Conservation (phyloP, 2,797 vertebrate species). For the Rhadinocentrus ornatus region DNA sequence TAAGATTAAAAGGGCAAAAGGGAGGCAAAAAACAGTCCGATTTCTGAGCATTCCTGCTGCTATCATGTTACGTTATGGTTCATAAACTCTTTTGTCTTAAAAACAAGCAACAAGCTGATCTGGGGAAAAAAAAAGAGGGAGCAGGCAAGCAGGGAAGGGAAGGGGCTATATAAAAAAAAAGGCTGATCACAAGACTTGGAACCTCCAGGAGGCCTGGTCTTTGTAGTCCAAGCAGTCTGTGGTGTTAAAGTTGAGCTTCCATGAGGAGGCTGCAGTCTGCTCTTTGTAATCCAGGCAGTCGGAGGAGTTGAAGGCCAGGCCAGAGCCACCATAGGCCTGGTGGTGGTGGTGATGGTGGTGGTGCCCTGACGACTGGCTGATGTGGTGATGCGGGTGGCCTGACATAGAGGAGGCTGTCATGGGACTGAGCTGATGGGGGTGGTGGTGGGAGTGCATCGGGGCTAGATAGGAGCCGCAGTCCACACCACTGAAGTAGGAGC, state of each 20-base stretch:
- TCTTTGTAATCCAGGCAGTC: slow-evolving; percentile 99
- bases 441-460: slow-evolving; percentile 97
- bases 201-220: slow-evolving; percentile 98
- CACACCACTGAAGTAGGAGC: slow-evolving; percentile 95
- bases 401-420: slow-evolving; percentile 94
- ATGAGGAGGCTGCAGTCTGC: slow-evolving; percentile 89
- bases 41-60: slow-evolving; percentile 69
- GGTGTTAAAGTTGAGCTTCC: slow-evolving; percentile 99
- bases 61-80: slow-evolving; percentile 66
- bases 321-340: slow-evolving; percentile 89
- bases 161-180: slow-evolving; percentile 25
- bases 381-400: slow-evolving; percentile 91
- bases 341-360: slow-evolving; percentile 93
- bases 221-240: slow-evolving; percentile 99
- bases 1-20: slow-evolving; percentile 23
- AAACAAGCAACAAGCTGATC: slow-evolving; percentile 73
- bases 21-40: slow-evolving; percentile 44
- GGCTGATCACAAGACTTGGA: slow-evolving; percentile 95
- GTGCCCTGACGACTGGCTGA: slow-evolving; percentile 93
- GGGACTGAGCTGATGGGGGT: slow-evolving; percentile 92
- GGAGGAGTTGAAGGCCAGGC: slow-evolving; percentile 94
- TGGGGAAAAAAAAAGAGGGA: slow-evolving; percentile 54
- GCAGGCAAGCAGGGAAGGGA: slow-evolving; percentile 43
- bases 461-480: slow-evolving; percentile 96
- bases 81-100: slow-evolving; percentile 74